Conservation (phyloP, 2,797 vertebrate genomes). For the Poliocrania exsul region DNA sequence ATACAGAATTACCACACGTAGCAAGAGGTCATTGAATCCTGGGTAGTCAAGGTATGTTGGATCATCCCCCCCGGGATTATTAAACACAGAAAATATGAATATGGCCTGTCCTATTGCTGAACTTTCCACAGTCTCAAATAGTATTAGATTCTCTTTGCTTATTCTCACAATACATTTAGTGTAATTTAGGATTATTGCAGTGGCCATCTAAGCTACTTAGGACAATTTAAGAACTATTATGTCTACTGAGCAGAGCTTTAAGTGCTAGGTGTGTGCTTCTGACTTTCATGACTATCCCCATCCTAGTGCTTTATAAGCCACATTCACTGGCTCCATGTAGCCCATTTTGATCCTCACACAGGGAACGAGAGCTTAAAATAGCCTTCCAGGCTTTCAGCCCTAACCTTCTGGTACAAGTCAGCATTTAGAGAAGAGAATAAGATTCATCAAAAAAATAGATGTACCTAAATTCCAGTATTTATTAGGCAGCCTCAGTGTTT, state of each 20-base stretch:
- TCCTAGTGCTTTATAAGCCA: not conserved
- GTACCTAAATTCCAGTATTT: not conserved
- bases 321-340: not conserved
- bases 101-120: not conserved
- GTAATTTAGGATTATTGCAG: not conserved
- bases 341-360: not conserved
- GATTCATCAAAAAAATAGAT: not conserved
- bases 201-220: not conserved
- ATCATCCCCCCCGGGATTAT: not conserved
- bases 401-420: not conserved
- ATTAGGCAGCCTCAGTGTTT: not conserved
- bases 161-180: not conserved
- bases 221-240: not conserved
- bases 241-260: not conserved
- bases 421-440: not conserved
- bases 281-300: not conserved
- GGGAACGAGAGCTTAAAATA: not conserved
- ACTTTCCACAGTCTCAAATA: not conserved
- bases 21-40: not conserved
- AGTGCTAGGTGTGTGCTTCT: not conserved
- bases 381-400: not conserved
- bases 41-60: not conserved
- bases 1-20: not conserved
- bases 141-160: not conserved
- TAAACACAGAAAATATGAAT: not conserved